These are phyloP conservation scores for Trileptium ribeirensis DNA, from an alignment of 2,888 invertebrate species.

Conservation along the genomic window DNA sequence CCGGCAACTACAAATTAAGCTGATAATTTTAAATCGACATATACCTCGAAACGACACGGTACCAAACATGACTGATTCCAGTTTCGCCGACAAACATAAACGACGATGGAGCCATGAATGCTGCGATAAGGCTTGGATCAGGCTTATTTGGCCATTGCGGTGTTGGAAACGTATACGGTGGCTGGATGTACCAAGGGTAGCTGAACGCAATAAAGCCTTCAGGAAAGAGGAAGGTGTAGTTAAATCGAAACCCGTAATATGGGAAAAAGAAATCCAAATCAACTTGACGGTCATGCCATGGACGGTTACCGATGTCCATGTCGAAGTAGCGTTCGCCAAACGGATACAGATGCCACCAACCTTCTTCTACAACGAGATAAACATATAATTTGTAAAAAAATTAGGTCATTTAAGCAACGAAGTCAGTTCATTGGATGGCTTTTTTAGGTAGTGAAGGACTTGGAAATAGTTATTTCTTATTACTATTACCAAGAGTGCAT, in stretches of 20 bases:
- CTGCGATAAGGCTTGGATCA: constrained; percentile 39
- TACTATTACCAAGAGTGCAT: too few species aligned
- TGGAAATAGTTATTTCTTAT: too few species aligned
- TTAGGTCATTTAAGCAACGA: too few species aligned
- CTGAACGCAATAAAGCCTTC: constrained; percentile 44
- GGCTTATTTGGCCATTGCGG: constrained; percentile 40
- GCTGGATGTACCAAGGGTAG: constrained; percentile 40
- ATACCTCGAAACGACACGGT: constrained; percentile 31
- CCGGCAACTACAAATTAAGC: too few species aligned
- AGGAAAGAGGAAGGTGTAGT: constrained; percentile 42
- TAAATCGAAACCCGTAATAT: constrained; percentile 41
- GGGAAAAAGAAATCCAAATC: constrained; percentile 41
- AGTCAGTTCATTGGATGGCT: too few species aligned
- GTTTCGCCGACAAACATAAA: constrained; percentile 44
- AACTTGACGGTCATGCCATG: constrained; percentile 43
- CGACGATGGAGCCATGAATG: constrained; percentile 41
- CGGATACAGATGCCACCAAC: constrained; percentile 42
- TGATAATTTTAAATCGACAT: background rate
- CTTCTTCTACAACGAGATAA: too few species aligned
- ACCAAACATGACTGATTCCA: constrained; percentile 42
- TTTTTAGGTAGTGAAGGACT: too few species aligned
- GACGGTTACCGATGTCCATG: constrained; percentile 33
- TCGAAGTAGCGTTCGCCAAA: constrained; percentile 41
- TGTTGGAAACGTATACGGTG: constrained; percentile 42
- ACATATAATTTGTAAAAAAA: too few species aligned